phyloP scores from a whole-genome alignment of 2,888 invertebrate genomes.

The Drosophila bunnanda region DNA sequence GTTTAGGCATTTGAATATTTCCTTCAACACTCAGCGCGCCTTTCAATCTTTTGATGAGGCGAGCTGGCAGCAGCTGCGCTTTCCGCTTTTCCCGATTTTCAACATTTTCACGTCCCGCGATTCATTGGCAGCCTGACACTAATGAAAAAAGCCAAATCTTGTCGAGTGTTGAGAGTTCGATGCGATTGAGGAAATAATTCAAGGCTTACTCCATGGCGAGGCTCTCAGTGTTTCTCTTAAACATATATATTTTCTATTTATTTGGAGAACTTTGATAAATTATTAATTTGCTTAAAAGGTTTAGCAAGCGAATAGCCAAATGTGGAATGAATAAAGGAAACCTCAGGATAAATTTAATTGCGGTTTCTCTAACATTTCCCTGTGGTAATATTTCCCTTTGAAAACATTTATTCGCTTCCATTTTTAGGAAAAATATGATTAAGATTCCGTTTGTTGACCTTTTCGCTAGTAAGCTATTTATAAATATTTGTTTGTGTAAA shows the following conservation, averaged over 20 bases:
- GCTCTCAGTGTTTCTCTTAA: background rate
- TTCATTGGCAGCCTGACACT: conserved; percentile 58
- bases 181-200: conserved; percentile 11
- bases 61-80: conserved; percentile 54
- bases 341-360: background rate
- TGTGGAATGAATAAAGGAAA: background rate
- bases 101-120: conserved; percentile 26
- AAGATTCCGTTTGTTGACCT: background rate
- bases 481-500: background rate
- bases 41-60: conserved; percentile 48
- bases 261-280: background rate
- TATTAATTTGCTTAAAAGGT: background rate
- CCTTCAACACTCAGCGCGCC: conserved; percentile 8
- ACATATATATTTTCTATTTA: conserved; percentile 2
- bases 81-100: conserved; percentile 30
- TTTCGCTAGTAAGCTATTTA: conserved; percentile 1
- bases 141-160: conserved; percentile 51
- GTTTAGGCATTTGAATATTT: conserved; percentile 72
- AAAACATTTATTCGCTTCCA: background rate
- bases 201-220: background rate
- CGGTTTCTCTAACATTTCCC: background rate
- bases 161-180: conserved; percentile 25
- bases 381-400: background rate
- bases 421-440: background rate
- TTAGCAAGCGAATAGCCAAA: no score